Conservation (phyloP, 1,140 invertebrate species). For the Tenebrio molitor region DNA sequence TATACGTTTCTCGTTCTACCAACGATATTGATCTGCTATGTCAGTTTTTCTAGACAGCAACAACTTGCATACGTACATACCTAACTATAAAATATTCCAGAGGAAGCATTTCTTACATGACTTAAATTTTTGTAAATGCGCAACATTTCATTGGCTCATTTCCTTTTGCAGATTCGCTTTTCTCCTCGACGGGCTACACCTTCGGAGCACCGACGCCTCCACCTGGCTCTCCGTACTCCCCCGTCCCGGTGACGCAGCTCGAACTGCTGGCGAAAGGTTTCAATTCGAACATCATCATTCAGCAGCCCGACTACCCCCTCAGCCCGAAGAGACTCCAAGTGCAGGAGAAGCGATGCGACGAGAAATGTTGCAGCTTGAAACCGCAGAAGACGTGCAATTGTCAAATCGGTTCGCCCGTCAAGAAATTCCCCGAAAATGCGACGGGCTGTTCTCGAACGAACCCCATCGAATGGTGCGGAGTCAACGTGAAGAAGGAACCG, state of each 20-base stretch:
- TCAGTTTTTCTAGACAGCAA: too few relatives aligned
- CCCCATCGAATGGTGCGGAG: constrained; percentile 69
- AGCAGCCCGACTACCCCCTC: constrained; percentile 55
- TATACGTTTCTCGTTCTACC: too few relatives aligned
- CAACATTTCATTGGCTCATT: constrained; percentile 6
- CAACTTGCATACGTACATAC: too few relatives aligned
- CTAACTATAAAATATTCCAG: too few relatives aligned
- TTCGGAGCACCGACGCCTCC: constrained; percentile 78
- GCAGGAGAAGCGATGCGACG: constrained; percentile 58
- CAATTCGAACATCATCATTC: constrained; percentile 63
- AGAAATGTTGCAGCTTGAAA: constrained; percentile 62
- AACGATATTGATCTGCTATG: too few relatives aligned
- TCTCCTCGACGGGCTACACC: constrained; percentile 73
- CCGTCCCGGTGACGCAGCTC: constrained; percentile 74
- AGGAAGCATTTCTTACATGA: too few relatives aligned
- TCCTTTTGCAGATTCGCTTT: constrained; percentile 77
- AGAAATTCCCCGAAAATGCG: constrained; percentile 46
- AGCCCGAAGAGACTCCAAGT: constrained; percentile 61
- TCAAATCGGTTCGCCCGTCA: constrained; percentile 19
- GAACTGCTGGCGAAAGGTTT: constrained; percentile 71
- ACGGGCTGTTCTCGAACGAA: constrained; percentile 71
- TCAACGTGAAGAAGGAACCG: constrained; percentile 74
- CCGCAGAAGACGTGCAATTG: constrained; percentile 59
- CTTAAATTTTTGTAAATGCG: too few relatives aligned
- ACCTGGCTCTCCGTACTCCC: constrained; percentile 77